Conservation (phyloP, 2,888 invertebrate genomes). For the Rhopalosiphum nymphaeae region DNA sequence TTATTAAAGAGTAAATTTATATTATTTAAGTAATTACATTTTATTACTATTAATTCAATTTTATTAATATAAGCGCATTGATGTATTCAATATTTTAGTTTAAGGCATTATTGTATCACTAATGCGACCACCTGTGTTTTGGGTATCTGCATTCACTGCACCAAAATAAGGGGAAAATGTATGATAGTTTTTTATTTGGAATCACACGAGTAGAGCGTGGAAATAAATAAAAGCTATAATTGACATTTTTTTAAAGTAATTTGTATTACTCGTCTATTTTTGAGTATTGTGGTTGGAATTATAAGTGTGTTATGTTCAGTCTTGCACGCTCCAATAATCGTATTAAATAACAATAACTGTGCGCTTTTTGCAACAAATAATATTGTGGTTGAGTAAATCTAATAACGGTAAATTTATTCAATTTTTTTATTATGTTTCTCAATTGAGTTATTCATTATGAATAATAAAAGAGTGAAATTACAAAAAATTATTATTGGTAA, state of each 20-base stretch:
- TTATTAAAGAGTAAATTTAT: neutral
- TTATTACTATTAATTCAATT: neutral
- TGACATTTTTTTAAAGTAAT: slow-evolving; percentile 52
- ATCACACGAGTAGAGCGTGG: neutral
- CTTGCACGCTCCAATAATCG: slow-evolving; percentile 58
- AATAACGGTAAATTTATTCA: slow-evolving; percentile 47
- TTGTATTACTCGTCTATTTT: neutral
- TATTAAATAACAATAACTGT: slow-evolving; percentile 58
- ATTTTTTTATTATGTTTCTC: neutral
- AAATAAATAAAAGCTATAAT: slow-evolving; percentile 15
- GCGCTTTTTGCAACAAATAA: neutral
- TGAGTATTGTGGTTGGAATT: slow-evolving; percentile 49
- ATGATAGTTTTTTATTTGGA: slow-evolving; percentile 14
- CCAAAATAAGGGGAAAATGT: neutral
- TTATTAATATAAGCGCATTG: neutral
- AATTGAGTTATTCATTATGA: slow-evolving; percentile 28
- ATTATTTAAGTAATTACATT: neutral
- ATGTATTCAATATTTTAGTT: neutral
- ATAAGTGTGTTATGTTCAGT: slow-evolving; percentile 52
- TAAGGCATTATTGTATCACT: slow-evolving; percentile 32
- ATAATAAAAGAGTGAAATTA: slow-evolving; percentile 18
- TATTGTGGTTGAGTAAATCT: slow-evolving; percentile 49
- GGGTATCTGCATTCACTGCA: neutral
- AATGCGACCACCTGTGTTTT: slow-evolving; percentile 49
- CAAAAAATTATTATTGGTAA: neutral